Base-by-base conservation (phyloP, 1,140 invertebrate species). In the Thaumetopoea pityocampa region DNA sequence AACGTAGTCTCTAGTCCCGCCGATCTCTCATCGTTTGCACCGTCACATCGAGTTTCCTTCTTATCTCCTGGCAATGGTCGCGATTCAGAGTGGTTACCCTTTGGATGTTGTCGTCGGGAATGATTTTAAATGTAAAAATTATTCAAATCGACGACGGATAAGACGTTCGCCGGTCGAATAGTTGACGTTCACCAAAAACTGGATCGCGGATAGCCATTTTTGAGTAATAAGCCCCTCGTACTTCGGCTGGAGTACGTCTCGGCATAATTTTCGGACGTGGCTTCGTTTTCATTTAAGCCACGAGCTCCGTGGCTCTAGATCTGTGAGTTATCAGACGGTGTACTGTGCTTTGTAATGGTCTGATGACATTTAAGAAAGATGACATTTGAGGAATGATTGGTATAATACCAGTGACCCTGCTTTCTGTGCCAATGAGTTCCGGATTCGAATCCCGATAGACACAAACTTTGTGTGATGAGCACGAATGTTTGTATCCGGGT, bases 71-170 rank as follows among this genome's bases (percentile, higher is more conserved):
- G 69, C 72, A 77, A 79, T 79, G 74, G 70, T 70, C 64, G 69
- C 74, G 73, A 79, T 78, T 70, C 73, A 36, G 65, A 67, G 57
- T 45, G 73, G 80, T 81, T 84, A 84, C 80, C 80, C 80, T 84
- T 84, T 84, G 76, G 77, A 84, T 80, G 77, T 81, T 68, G 71
- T 77, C 74, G 66, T 74, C 58, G 68, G 67, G 71, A 81, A 84
- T 84, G 80, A 84, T 84, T 84, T 84, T 84, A 84, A 84, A 84
- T 84, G 80, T 80, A 84, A 81, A 80, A 84, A 84, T 84, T 84
- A 84, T 84, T 84, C 77, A 84, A 84, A 84, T 84, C 9, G 33
- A 29, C 16, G 33, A 33, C 46, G 78, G 72, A 76, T 78, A 78
- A 79, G 72, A 69, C 70, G 63, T 44, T 35, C 36, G 37, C 44